Percentiles rank a stretch among this genome's conserved stretches.
These are phyloP conservation scores for Lepidothrix coronata DNA, from an alignment of 2,113 vertebrate species.

Conservation along the genomic window DNA sequence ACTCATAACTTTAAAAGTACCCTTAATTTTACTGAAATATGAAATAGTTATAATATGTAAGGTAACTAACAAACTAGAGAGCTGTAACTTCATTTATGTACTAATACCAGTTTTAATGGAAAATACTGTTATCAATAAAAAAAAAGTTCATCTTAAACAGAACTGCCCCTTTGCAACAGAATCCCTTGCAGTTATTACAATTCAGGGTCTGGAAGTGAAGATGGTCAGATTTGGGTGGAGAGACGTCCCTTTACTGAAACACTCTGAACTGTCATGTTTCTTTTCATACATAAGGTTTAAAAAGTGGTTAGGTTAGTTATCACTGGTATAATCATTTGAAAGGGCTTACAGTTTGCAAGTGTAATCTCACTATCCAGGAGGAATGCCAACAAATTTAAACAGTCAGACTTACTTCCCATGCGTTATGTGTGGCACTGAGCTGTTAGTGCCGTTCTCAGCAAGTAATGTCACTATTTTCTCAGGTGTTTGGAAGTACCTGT, in stretches of 20 bases:
- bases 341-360: neutral
- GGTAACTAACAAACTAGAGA: neutral
- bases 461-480: neutral
- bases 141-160: neutral
- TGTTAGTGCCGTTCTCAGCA: neutral
- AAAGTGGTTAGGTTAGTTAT: neutral
- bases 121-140: neutral
- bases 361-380: neutral
- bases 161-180: neutral
- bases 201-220: neutral
- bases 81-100: neutral
- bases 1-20: constrained; percentile 8
- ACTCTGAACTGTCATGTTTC: neutral
- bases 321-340: neutral
- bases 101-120: neutral
- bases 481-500: neutral
- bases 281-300: neutral
- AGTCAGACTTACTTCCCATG: neutral
- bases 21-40: neutral
- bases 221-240: neutral
- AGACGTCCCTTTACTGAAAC: neutral
- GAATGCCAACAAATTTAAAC: neutral
- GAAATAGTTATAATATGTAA: neutral
- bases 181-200: neutral
- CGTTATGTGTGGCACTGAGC: neutral